A percentile compares a stretch with the other conserved stretches of the same genome.
Conservation (phyloP, 1,140 invertebrate species). For the Caenorhabditis brenneri region DNA sequence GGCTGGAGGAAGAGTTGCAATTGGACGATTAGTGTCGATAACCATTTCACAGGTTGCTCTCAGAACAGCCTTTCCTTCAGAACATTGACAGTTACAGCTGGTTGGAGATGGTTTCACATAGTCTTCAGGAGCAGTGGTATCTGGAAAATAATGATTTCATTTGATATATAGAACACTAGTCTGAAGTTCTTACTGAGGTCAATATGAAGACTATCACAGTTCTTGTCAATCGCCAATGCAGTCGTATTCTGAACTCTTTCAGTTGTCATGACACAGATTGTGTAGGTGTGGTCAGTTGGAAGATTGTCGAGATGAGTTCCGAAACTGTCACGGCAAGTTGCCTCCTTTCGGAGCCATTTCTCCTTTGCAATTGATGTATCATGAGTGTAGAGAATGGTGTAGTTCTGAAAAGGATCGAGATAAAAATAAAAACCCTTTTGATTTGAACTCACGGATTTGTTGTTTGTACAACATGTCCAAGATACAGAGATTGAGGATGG, state of each 20-base stretch:
- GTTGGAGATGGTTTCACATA: slow-evolving; percentile 43
- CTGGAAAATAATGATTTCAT: slow-evolving; percentile 34
- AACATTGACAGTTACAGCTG: slow-evolving; percentile 52
- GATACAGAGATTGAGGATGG: slow-evolving; percentile 62
- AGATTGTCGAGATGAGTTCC: slow-evolving; percentile 57
- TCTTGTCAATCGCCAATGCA: slow-evolving; percentile 55
- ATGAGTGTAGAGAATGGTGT: slow-evolving; percentile 64
- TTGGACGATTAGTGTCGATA: slow-evolving; percentile 39
- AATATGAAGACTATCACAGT: slow-evolving; percentile 61
- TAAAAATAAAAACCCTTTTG: background rate
- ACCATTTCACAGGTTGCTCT: slow-evolving; percentile 41
- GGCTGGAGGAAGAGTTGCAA: slow-evolving; percentile 60
- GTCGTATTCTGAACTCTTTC: slow-evolving; percentile 48
- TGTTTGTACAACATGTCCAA: slow-evolving; percentile 67
- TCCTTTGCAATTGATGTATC: slow-evolving; percentile 58
- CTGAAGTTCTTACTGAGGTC: slow-evolving; percentile 51
- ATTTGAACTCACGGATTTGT: slow-evolving; percentile 54
- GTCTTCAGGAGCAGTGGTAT: slow-evolving; percentile 43
- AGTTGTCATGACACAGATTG: slow-evolving; percentile 61
- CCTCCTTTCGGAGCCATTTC: slow-evolving; percentile 59
- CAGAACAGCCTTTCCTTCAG: slow-evolving; percentile 46
- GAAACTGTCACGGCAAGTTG: slow-evolving; percentile 63
- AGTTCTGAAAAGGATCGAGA: slow-evolving; percentile 56
- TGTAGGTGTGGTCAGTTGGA: slow-evolving; percentile 62
- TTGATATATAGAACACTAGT: background rate